Conservation (phyloP, 1,140 invertebrate species). For the Drosophila sp. region DNA sequence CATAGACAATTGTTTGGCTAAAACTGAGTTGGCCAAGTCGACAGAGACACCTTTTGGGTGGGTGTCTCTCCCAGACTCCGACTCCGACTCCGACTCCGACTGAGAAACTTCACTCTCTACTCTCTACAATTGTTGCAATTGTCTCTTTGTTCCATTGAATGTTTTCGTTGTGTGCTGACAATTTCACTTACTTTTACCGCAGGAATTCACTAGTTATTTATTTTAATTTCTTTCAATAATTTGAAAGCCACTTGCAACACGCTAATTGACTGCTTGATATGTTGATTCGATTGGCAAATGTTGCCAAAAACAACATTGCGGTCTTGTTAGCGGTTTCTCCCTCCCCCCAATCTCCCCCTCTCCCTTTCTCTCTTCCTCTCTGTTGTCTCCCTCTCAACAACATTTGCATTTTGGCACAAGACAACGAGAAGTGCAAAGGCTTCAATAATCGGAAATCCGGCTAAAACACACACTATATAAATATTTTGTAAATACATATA, state of each 20-base stretch:
- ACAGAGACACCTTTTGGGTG: conserved; percentile 1
- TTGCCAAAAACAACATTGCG: conserved; percentile 38
- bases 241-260: conserved; percentile 36
- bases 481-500: conserved; percentile 24
- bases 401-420: conserved; percentile 63
- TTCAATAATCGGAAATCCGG: conserved; percentile 77
- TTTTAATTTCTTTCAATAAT: conserved; percentile 2
- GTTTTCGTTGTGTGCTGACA: conserved; percentile 13
- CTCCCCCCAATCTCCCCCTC: not conserved
- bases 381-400: not conserved
- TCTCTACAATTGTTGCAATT: conserved; percentile 39
- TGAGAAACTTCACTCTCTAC: conserved; percentile 2
- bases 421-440: conserved; percentile 46
- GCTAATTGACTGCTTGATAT: conserved; percentile 40
- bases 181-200: conserved; percentile 56
- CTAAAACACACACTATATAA: conserved; percentile 31
- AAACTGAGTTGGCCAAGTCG: conserved; percentile 6
- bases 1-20: conserved; percentile 48
- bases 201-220: conserved; percentile 17
- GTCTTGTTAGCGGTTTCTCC: conserved; percentile 1
- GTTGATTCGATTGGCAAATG: conserved; percentile 17
- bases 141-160: conserved; percentile 28
- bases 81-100: conserved; percentile 5
- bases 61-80: conserved; percentile 6
- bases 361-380: no score